phyloP scores from a whole-genome alignment of 2,797 vertebrate species.

The Xyrichtys novacula region DNA sequence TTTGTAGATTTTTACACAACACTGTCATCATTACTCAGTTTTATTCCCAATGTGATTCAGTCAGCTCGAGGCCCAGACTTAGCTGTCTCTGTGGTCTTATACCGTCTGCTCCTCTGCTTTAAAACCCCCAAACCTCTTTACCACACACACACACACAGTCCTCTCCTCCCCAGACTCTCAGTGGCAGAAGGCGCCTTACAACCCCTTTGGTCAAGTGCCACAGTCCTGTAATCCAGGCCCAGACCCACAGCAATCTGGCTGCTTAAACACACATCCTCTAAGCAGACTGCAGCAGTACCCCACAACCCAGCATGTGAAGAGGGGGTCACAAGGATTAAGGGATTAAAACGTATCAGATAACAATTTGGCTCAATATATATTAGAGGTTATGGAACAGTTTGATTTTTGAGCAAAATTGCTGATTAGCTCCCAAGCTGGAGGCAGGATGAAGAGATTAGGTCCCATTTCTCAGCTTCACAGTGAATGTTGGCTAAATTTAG shows the following conservation, averaged over 20 bases:
- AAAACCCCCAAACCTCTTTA: not conserved
- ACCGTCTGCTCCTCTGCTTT: conserved; percentile 45
- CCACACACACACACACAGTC: conserved; percentile 4
- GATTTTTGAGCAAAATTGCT: not conserved
- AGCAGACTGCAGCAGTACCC: conserved; percentile 17
- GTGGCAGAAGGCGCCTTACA: conserved; percentile 66
- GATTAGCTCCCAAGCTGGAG: no score
- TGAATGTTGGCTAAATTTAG: not conserved
- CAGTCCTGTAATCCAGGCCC: conserved; percentile 66
- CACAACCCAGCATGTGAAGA: conserved; percentile 7
- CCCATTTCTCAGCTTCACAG: no score
- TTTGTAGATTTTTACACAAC: conserved; percentile 23
- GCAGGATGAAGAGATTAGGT: no score
- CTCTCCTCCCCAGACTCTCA: conserved; percentile 43
- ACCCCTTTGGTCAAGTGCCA: conserved; percentile 48
- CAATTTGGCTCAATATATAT: not conserved
- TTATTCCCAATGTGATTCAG: conserved; percentile 37
- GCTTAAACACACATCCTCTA: conserved; percentile 26
- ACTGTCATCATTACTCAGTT: conserved; percentile 36
- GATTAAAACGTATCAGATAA: conserved; percentile 34
- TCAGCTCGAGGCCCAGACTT: conserved; percentile 38
- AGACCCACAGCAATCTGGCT: conserved; percentile 66
- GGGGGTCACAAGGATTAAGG: conserved; percentile 47
- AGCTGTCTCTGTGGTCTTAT: conserved; percentile 43
- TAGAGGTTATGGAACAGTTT: not conserved